Conservation (phyloP, 1,140 invertebrate genomes). For the Drosophila eugracilis region DNA sequence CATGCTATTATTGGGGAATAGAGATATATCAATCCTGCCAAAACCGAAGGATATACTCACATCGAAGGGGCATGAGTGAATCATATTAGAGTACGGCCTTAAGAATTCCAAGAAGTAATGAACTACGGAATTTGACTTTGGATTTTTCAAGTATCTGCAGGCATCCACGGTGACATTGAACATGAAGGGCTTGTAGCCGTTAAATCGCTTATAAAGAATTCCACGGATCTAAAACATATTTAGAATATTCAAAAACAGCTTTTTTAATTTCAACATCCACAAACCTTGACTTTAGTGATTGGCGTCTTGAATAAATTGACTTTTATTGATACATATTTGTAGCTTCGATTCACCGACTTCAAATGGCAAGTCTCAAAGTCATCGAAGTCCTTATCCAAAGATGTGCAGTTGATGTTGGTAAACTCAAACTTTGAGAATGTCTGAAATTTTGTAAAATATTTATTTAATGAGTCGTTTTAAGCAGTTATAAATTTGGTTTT, state of each 20-base stretch:
- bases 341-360: not conserved
- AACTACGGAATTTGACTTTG: not conserved
- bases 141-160: not conserved
- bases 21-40: not conserved
- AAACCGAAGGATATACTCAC: not conserved
- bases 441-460: too few relatives aligned
- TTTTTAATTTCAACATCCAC: not conserved
- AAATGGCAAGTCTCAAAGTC: slow-evolving; percentile 8
- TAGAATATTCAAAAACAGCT: not conserved
- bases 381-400: not conserved
- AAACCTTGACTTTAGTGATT: not conserved
- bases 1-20: not conserved
- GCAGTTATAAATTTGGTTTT: too few relatives aligned
- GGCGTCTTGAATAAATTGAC: slow-evolving; percentile 14
- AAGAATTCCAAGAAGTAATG: not conserved
- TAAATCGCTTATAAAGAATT: not conserved
- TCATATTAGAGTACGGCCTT: not conserved
- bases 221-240: not conserved
- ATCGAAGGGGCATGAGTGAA: not conserved
- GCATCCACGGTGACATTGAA: not conserved
- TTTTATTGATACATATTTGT: slow-evolving; percentile 1
- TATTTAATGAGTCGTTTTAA: too few relatives aligned
- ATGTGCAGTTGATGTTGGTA: not conserved
- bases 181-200: not conserved
- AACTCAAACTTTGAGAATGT: not conserved